Evolutionary conservation across 1,140 invertebrate species (phyloP).

Genomic region (Zelostemma sp.): DNA sequence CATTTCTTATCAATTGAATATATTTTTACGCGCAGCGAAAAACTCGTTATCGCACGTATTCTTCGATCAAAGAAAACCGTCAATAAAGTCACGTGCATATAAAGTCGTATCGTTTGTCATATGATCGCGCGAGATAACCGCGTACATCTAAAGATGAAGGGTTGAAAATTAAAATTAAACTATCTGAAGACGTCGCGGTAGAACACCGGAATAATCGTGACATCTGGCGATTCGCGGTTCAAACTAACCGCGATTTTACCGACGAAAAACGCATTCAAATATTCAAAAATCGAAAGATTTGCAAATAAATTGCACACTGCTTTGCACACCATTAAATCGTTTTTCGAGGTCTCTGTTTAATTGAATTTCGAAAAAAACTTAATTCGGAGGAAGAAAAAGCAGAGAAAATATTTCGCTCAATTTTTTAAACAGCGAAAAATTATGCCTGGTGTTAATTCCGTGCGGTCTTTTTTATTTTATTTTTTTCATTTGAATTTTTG

Average conservation of each 20-base stretch:
- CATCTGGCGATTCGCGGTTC: constrained; percentile 14
- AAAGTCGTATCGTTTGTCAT: constrained; percentile 66
- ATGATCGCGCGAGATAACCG: constrained; percentile 66
- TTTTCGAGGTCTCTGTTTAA: no score
- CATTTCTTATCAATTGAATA: constrained; percentile 3
- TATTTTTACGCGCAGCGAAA: constrained; percentile 46
- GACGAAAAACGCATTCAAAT: neutral
- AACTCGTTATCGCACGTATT: constrained; percentile 59
- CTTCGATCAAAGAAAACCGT: constrained; percentile 61
- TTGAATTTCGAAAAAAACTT: no score
- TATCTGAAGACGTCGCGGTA: constrained; percentile 24
- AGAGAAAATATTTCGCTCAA: no score
- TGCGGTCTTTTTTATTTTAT: no score
- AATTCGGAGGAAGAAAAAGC: no score
- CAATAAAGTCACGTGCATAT: constrained; percentile 73
- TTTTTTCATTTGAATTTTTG: constrained; percentile 25
- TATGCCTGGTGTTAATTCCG: constrained; percentile 7
- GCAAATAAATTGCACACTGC: no score
- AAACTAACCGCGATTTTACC: neutral
- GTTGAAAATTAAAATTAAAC: constrained; percentile 37
- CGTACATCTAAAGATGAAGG: constrained; percentile 37
- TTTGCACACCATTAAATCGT: no score
- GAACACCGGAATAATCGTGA: constrained; percentile 6
- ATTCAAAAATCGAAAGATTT: no score
- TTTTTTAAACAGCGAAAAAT: no score